A percentile compares a stretch with the other conserved stretches of the same genome.
Evolutionary conservation across 2,888 invertebrate species (phyloP).

Genomic region (Agrilus cyanescens): DNA sequence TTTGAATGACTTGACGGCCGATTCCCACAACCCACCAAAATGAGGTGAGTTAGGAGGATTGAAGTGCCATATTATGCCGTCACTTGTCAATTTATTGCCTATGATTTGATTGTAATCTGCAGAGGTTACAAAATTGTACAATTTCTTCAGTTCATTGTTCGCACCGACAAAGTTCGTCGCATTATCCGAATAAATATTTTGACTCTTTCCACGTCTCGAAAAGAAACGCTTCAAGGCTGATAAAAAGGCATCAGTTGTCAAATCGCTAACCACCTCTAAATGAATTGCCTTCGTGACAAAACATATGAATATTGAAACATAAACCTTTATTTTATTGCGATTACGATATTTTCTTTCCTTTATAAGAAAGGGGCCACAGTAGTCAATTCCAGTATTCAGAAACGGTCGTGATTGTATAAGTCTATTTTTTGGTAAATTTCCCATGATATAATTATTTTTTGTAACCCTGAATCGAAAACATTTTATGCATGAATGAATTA

Average conservation of each 20-base stretch:
- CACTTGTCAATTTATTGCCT: not conserved
- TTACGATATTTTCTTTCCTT: too few relatives aligned
- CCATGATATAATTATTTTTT: constrained; percentile 14
- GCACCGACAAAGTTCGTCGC: constrained; percentile 17
- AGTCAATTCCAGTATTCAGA: constrained; percentile 14
- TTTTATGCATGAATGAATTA: constrained; percentile 9
- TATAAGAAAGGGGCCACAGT: constrained; percentile 12
- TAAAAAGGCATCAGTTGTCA: constrained; percentile 12
- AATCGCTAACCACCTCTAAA: too few relatives aligned
- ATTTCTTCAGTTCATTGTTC: constrained; percentile 9
- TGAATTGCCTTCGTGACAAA: too few relatives aligned
- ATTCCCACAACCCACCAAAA: too few relatives aligned
- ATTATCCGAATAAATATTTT: constrained; percentile 11
- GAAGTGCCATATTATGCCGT: constrained; percentile 8
- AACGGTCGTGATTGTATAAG: constrained; percentile 10
- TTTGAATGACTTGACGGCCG: too few relatives aligned
- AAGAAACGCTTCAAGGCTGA: constrained; percentile 13
- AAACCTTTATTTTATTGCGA: too few relatives aligned
- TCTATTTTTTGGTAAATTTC: constrained; percentile 13
- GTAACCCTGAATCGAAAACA: constrained; percentile 7
- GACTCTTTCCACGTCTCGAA: not conserved
- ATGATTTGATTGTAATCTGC: not conserved
- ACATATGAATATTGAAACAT: too few relatives aligned
- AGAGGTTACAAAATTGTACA: too few relatives aligned
- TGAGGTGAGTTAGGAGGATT: not conserved